A percentile compares a stretch with the other conserved stretches of the same genome.
These are phyloP conservation scores for Climacteris rufus DNA, from an alignment of 2,113 vertebrate species.

Conservation along the genomic window DNA sequence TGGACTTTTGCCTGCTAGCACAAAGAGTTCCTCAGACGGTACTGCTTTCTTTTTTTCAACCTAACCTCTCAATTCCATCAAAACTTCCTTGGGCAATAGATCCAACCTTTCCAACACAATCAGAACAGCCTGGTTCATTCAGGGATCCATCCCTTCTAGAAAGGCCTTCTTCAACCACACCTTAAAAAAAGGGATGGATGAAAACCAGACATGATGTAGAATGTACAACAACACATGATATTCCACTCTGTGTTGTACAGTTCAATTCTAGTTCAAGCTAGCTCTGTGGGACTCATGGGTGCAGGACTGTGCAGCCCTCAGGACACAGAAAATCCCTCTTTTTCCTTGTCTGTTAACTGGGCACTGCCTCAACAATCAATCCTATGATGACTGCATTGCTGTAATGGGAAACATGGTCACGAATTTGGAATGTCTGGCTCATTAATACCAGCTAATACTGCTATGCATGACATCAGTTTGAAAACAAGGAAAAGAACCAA, in stretches of 20 bases:
- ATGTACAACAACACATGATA: not conserved
- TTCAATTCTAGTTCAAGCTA: not conserved
- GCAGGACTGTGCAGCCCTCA: not conserved
- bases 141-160: not conserved
- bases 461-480: not conserved
- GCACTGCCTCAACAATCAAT: not conserved
- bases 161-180: not conserved
- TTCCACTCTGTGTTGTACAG: not conserved
- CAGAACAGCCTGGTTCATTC: not conserved
- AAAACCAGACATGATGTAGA: not conserved
- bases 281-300: not conserved
- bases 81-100: not conserved
- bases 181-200: not conserved
- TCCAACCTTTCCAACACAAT: not conserved
- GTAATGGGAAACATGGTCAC: not conserved
- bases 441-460: constrained; percentile 7
- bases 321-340: not conserved
- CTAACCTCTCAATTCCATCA: not conserved
- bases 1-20: not conserved
- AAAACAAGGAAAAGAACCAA: not conserved
- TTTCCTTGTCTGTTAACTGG: not conserved
- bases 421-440: constrained; percentile 26
- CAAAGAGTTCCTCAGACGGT: not conserved
- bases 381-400: not conserved
- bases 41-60: not conserved